Percentiles rank a stretch among this genome's conserved stretches.
Conservation (phyloP, 2,888 invertebrate species). For the Eupithecia tripunctaria region DNA sequence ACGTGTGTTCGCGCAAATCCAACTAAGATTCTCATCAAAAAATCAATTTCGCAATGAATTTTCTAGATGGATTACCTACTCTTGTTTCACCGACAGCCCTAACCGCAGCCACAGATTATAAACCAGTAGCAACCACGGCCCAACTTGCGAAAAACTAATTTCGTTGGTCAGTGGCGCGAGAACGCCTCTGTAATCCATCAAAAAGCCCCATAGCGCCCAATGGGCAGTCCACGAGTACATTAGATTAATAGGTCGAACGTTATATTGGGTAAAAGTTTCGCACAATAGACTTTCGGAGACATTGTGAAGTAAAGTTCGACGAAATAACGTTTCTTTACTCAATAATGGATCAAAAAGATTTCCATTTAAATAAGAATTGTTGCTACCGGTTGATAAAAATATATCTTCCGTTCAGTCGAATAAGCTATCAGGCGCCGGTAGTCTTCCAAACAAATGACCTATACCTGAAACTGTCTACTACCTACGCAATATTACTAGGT, state of each 20-base stretch:
- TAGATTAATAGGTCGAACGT: constrained; percentile 15
- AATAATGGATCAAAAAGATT: not conserved
- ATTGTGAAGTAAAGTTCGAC: constrained; percentile 1
- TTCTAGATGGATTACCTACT: constrained; percentile 4
- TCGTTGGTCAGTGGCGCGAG: constrained; percentile 48
- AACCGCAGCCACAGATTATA: constrained; percentile 1
- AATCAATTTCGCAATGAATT: constrained; percentile 4
- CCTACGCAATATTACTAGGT: not conserved
- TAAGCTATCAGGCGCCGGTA: not conserved
- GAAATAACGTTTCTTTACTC: constrained; percentile 2
- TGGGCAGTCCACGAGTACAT: constrained; percentile 19
- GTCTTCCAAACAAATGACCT: not conserved
- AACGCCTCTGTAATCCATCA: constrained; percentile 59
- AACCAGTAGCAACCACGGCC: constrained; percentile 18
- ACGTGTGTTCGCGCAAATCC: not conserved
- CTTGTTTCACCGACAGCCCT: constrained; percentile 20
- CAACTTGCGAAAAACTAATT: constrained; percentile 59
- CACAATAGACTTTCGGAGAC: not conserved
- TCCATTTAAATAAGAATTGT: not conserved
- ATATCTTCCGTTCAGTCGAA: not conserved
- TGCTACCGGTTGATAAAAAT: not conserved
- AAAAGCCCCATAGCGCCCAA: constrained; percentile 43
- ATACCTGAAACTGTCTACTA: not conserved
- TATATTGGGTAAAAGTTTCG: constrained; percentile 9
- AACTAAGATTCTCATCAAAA: not conserved